Evolutionary conservation across 2,888 invertebrate species (phyloP).

Genomic region (Habroteleia sp.): DNA sequence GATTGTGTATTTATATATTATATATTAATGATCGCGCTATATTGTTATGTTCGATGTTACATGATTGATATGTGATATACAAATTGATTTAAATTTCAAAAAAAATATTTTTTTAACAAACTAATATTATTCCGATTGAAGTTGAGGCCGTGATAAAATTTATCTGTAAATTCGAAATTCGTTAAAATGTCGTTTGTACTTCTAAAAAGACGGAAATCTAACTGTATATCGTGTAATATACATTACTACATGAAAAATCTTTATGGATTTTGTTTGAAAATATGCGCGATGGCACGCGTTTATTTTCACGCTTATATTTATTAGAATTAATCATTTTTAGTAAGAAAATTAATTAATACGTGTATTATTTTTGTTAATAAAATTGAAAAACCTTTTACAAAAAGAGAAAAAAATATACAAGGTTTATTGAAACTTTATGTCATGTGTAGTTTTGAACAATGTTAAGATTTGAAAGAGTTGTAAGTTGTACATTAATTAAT

Average conservation of each 20-base stretch:
- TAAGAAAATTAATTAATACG: constrained; percentile 19
- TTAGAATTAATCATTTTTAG: constrained; percentile 36
- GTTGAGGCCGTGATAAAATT: no score
- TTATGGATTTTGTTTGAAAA: constrained; percentile 15
- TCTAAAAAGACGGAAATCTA: constrained; percentile 3
- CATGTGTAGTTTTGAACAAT: no score
- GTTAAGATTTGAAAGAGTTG: no score
- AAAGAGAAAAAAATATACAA: constrained; percentile 21
- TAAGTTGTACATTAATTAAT: no score
- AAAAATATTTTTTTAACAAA: no score
- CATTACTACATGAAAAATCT: constrained; percentile 16
- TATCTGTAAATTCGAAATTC: no score
- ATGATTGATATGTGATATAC: no score
- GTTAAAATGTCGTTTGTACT: no score
- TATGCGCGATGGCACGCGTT: constrained; percentile 12
- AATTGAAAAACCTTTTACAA: constrained; percentile 33
- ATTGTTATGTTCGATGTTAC: not conserved
- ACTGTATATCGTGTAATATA: constrained; percentile 26
- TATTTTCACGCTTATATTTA: constrained; percentile 39
- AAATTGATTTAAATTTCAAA: no score
- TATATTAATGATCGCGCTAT: constrained; percentile 2
- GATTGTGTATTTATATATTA: constrained; percentile 22
- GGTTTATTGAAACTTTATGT: constrained; percentile 22
- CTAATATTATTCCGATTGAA: no score
- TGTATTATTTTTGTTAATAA: constrained; percentile 48